Percentiles rank a stretch among this genome's conserved stretches.
These are phyloP conservation scores for Synergus laeviventris DNA, from an alignment of 2,888 invertebrate species.

Conservation along the genomic window DNA sequence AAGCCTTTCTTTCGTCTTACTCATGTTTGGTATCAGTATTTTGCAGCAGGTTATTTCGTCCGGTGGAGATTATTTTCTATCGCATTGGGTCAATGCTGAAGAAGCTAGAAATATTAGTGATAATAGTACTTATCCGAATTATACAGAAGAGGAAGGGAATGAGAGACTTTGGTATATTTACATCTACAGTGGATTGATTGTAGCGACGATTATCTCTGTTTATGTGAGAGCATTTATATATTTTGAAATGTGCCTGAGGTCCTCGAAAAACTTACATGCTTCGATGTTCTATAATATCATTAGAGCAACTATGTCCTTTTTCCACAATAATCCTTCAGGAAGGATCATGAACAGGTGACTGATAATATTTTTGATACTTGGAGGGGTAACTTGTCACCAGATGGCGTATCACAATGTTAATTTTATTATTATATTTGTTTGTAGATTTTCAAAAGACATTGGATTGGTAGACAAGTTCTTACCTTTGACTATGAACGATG, in stretches of 20 bases:
- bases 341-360: slow-evolving; percentile 83
- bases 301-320: slow-evolving; percentile 90
- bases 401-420: too few species aligned
- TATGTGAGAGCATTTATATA: slow-evolving; percentile 76
- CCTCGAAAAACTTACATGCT: slow-evolving; percentile 88
- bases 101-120: slow-evolving; percentile 60
- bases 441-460: slow-evolving; percentile 93
- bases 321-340: slow-evolving; percentile 90
- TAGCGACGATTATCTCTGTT: slow-evolving; percentile 71
- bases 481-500: slow-evolving; percentile 81
- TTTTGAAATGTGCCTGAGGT: slow-evolving; percentile 84
- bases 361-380: background rate
- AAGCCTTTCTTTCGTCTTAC: slow-evolving; percentile 60
- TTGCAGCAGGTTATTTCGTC: slow-evolving; percentile 67
- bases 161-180: slow-evolving; percentile 76
- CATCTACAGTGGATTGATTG: slow-evolving; percentile 77
- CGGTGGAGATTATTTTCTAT: slow-evolving; percentile 72
- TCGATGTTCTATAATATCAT: slow-evolving; percentile 88
- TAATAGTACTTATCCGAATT: slow-evolving; percentile 48
- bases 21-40: slow-evolving; percentile 62
- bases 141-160: slow-evolving; percentile 44
- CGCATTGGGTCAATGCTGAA: slow-evolving; percentile 78
- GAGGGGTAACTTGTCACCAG: too few species aligned
- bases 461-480: slow-evolving; percentile 82
- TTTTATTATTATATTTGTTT: slow-evolving; percentile 5